Percentiles rank a stretch among this genome's conserved stretches.
phyloP scores from a whole-genome alignment of 2,888 invertebrate genomes.

The Nephrotoma appendiculata region DNA sequence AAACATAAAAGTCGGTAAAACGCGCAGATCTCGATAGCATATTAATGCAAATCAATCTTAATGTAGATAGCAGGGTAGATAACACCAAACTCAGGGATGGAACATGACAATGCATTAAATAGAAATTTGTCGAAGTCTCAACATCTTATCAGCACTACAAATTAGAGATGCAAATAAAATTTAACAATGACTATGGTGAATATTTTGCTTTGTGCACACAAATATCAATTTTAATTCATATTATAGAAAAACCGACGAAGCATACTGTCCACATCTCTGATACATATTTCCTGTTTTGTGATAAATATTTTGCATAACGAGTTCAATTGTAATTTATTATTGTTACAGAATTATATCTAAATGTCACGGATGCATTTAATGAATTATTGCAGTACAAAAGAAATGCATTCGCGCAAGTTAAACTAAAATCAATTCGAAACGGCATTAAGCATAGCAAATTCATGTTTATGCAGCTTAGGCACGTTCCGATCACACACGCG shows the following conservation, averaged over 20 bases:
- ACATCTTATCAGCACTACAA: not conserved
- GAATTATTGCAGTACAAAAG: no score
- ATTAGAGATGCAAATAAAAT: not conserved
- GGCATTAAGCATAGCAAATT: not conserved
- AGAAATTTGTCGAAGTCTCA: constrained; percentile 12
- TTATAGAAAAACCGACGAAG: not conserved
- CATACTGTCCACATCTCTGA: not conserved
- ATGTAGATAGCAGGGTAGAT: no score
- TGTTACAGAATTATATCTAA: not conserved
- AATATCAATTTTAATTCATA: not conserved
- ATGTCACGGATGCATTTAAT: not conserved
- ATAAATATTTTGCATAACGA: not conserved
- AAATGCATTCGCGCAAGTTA: not conserved
- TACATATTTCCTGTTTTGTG: not conserved
- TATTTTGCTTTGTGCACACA: not conserved
- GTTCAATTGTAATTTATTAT: not conserved
- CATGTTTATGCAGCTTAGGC: not conserved
- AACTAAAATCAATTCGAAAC: not conserved
- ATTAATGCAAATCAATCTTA: no score
- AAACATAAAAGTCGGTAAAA: no score
- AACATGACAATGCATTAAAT: constrained; percentile 6
- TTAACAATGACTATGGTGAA: not conserved
- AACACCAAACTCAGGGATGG: not conserved
- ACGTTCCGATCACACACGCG: not conserved
- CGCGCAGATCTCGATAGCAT: no score